Base-by-base conservation (phyloP, 2,888 invertebrate species). In the Cataglyphis albicans region DNA sequence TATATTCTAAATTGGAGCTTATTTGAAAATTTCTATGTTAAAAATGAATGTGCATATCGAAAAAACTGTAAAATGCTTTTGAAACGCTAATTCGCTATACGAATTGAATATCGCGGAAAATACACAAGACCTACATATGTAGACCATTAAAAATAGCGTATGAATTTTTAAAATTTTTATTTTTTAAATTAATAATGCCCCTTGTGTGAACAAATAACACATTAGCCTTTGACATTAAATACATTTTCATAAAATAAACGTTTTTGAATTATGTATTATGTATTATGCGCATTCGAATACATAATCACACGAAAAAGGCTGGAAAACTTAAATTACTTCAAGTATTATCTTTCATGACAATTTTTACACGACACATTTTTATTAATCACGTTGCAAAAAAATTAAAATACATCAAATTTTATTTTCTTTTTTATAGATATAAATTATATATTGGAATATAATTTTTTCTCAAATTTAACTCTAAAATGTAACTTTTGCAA, bases 191-290 rank as follows among this genome's bases (percentile, higher is more conserved):
- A 67, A 55, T 6, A 25, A 15, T 18, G 21, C 25, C 25, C 15
- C 15, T 41, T 21, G 15, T 38, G 38, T 15, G 67, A 67, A 65
- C 65, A 65, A 75, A 67, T 12, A 29, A 76, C 29, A 65, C 38
- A 76, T 76, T 76, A 67, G 75, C 67, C 75, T 76, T 55, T 76
- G 75, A 67, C 67, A 67, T 76, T 76, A 76, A 55, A 67, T 76
- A 38, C 9, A 67, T 76, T 76, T 55, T 38, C 29, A 67, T 38
- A 55, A 29, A 25, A 18, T 55, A 55, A 75, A 55, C 9, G 15
- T n/a, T 76, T 38, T 76, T 76, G 9, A 67, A 76, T 67, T 65
- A 65, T 65, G 38, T 18, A 76, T 67, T 65, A 55, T 65, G 52
- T 18, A 38, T 75, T 63, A 64, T 10, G 10, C 52, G 9, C 67